Conservation (phyloP, 1,140 invertebrate species). For the Helicoverpa armigera region DNA sequence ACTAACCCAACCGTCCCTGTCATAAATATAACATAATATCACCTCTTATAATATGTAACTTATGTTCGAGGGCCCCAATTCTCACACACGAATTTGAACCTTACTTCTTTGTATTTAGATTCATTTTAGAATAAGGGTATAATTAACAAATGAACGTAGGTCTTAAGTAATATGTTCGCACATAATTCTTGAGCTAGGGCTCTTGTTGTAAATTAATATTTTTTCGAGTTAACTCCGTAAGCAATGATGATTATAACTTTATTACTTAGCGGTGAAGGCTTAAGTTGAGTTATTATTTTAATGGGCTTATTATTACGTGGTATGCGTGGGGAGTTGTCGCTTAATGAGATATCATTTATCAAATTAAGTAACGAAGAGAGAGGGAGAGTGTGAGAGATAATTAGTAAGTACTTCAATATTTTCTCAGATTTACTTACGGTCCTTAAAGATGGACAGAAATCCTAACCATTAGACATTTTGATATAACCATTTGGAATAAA, state of each 20-base stretch:
- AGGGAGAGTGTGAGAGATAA: background rate
- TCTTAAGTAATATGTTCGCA: slow-evolving; percentile 49
- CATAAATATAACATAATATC: slow-evolving; percentile 47
- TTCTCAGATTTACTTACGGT: background rate
- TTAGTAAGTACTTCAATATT: background rate
- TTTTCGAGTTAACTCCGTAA: slow-evolving; percentile 36
- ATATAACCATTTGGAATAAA: too few species aligned
- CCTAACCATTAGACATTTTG: too few species aligned
- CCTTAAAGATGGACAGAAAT: background rate
- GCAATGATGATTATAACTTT: slow-evolving; percentile 26
- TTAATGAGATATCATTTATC: background rate
- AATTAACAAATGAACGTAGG: slow-evolving; percentile 25
- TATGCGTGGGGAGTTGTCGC: background rate
- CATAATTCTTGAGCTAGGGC: slow-evolving; percentile 43
- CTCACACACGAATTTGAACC: background rate
- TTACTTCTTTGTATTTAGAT: background rate
- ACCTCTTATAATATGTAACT: slow-evolving; percentile 37
- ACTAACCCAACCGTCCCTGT: slow-evolving; percentile 37
- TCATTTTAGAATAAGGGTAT: background rate
- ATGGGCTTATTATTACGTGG: background rate
- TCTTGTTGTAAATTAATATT: slow-evolving; percentile 40
- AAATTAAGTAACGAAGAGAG: background rate
- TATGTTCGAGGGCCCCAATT: background rate
- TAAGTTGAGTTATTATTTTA: slow-evolving; percentile 26
- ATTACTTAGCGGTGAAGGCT: slow-evolving; percentile 8